A percentile compares a stretch with the other conserved stretches of the same genome.
Evolutionary conservation across 2,888 invertebrate species (phyloP).

Genomic region (Perdita meconis): DNA sequence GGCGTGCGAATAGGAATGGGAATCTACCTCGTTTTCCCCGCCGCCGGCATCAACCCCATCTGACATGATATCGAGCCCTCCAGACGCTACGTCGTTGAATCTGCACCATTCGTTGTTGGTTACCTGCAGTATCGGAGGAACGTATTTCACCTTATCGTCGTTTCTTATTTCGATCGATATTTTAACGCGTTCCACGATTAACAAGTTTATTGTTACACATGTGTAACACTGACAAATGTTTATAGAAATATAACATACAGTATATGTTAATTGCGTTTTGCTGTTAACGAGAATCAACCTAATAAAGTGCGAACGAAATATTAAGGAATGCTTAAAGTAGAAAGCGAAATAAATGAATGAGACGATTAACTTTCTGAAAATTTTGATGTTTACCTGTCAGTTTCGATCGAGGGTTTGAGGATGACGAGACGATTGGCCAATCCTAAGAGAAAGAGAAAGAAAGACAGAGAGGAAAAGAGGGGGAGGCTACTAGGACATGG

Average conservation of each 20-base stretch:
- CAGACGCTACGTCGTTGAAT: slow-evolving; percentile 74
- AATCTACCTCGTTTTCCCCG: slow-evolving; percentile 84
- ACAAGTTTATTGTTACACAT: neutral
- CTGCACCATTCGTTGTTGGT: slow-evolving; percentile 56
- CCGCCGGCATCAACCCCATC: slow-evolving; percentile 83
- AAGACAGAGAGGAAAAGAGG: slow-evolving; percentile 22
- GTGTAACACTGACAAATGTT: neutral
- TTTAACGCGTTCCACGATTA: neutral
- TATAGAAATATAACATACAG: neutral
- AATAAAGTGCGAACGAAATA: neutral
- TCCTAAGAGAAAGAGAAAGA: slow-evolving; percentile 78
- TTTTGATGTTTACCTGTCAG: slow-evolving; percentile 59
- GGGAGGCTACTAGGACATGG: slow-evolving; percentile 80
- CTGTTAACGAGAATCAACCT: neutral
- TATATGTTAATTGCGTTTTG: neutral
- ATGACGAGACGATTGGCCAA: slow-evolving; percentile 78
- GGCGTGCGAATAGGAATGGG: slow-evolving; percentile 81
- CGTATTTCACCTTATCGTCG: neutral
- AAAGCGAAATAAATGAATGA: slow-evolving; percentile 6
- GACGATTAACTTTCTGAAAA: slow-evolving; percentile 20
- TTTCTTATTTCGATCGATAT: neutral
- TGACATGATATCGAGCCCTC: slow-evolving; percentile 82
- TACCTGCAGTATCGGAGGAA: slow-evolving; percentile 31
- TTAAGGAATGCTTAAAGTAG: neutral
- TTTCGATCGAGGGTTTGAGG: slow-evolving; percentile 52